These are phyloP conservation scores for Podabrus alpinus DNA, from an alignment of 2,888 invertebrate species.

Conservation along the genomic window DNA sequence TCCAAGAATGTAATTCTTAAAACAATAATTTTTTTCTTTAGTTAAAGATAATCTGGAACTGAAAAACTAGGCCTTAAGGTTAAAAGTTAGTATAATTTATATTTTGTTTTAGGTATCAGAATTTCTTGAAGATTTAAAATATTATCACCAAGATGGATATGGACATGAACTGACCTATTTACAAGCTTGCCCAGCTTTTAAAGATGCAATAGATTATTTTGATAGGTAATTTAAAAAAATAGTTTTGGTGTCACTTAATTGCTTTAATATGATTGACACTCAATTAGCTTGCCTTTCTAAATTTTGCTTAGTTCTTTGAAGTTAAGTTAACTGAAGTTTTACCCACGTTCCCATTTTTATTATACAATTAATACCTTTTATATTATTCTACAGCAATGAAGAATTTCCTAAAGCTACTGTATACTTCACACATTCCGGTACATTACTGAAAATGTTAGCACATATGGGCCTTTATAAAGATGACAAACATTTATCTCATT, in stretches of 20 bases:
- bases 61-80: too few species aligned
- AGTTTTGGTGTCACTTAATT: too few species aligned
- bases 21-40: too few species aligned
- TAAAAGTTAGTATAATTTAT: too few species aligned
- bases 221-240: constrained; percentile 2
- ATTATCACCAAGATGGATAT: constrained; percentile 84
- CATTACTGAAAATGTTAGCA: constrained; percentile 74
- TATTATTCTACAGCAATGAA: constrained; percentile 41
- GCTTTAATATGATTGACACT: too few species aligned
- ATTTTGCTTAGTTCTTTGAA: too few species aligned
- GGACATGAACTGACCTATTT: constrained; percentile 72
- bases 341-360: too few species aligned
- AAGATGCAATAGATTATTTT: constrained; percentile 64
- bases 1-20: too few species aligned
- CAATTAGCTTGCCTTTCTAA: too few species aligned
- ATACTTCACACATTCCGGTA: constrained; percentile 84
- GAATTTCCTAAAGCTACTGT: constrained; percentile 58
- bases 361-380: too few species aligned
- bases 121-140: constrained; percentile 76
- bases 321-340: too few species aligned
- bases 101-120: constrained; percentile 64
- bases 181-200: constrained; percentile 76
- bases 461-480: constrained; percentile 76
- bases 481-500: constrained; percentile 60
- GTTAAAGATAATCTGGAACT: too few species aligned